phyloP scores from a whole-genome alignment of 2,797 vertebrate species.

The Danio jaintianensis region DNA sequence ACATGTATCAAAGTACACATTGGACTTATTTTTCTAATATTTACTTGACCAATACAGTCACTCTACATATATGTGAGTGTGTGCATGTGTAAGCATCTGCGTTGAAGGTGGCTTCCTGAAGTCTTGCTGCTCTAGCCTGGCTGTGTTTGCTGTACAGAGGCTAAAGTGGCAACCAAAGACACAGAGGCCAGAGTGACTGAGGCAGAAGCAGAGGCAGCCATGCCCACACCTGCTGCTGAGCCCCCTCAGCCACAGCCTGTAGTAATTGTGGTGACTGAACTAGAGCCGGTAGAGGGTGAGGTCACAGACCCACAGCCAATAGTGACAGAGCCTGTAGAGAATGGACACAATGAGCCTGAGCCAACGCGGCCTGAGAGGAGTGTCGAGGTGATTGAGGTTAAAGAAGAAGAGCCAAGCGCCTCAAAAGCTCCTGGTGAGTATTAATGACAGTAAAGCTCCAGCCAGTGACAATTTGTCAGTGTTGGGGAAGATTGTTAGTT shows the following conservation, averaged over 20 bases:
- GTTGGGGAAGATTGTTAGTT: constrained; percentile 22
- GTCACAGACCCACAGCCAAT: constrained; percentile 68
- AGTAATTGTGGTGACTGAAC: constrained; percentile 72
- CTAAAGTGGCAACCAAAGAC: constrained; percentile 59
- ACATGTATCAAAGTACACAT: background rate
- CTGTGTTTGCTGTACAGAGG: constrained; percentile 82
- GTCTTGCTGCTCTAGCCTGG: constrained; percentile 79
- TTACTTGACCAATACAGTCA: constrained; percentile 63
- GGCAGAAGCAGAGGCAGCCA: constrained; percentile 42
- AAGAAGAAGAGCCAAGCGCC: constrained; percentile 70
- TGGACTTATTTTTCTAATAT: background rate
- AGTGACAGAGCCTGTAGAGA: constrained; percentile 64
- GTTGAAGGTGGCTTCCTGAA: constrained; percentile 64
- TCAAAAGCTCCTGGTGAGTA: constrained; percentile 77
- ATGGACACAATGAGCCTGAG: constrained; percentile 66
- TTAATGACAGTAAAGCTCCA: constrained; percentile 59
- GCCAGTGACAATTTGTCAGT: constrained; percentile 56
- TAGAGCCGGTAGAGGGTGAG: constrained; percentile 74
- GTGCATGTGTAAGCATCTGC: constrained; percentile 54
- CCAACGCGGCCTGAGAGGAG: constrained; percentile 69
- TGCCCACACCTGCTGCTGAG: constrained; percentile 70
- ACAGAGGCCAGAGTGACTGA: constrained; percentile 51
- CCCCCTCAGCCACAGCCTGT: constrained; percentile 67
- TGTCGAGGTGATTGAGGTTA: constrained; percentile 65
- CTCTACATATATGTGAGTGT: constrained; percentile 62